phyloP scores from a whole-genome alignment of 2,113 vertebrate genomes.

The Cololabis saira region DNA sequence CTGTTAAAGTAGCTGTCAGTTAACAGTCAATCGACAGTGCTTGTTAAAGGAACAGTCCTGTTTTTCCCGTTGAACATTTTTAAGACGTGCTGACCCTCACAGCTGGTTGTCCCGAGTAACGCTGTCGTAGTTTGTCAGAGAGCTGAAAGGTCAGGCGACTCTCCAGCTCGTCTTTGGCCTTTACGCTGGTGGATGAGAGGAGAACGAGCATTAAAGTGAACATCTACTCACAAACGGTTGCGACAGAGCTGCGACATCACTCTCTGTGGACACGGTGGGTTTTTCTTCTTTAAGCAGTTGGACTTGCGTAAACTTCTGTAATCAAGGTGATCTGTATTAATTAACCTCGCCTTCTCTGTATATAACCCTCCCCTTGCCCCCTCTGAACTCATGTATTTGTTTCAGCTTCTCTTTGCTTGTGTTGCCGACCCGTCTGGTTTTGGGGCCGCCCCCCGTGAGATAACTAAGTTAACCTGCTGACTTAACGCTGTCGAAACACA shows the following conservation, averaged over 20 bases:
- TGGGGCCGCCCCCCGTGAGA: conserved; percentile 37
- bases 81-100: too few relatives aligned
- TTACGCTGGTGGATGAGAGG: not conserved
- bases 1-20: too few relatives aligned
- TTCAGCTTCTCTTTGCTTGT: conserved; percentile 57
- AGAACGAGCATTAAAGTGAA: not conserved
- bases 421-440: conserved; percentile 38
- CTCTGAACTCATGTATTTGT: conserved; percentile 43
- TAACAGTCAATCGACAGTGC: too few relatives aligned
- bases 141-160: too few relatives aligned
- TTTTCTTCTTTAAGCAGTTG: conserved; percentile 65
- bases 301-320: conserved; percentile 34
- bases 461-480: conserved; percentile 56
- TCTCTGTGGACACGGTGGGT: conserved; percentile 7
- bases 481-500: conserved; percentile 31
- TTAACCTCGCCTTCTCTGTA: conserved; percentile 42
- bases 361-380: conserved; percentile 47
- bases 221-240: not conserved
- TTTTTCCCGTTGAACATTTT: too few relatives aligned
- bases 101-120: too few relatives aligned
- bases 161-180: too few relatives aligned
- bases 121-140: too few relatives aligned
- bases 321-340: conserved; percentile 55
- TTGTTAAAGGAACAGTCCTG: too few relatives aligned
- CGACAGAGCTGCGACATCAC: not conserved